Evolutionary conservation across 1,140 invertebrate genomes (phyloP), one percentile per base, ranked within the genome.

Genomic region (Temnothorax nylanderi): DNA sequence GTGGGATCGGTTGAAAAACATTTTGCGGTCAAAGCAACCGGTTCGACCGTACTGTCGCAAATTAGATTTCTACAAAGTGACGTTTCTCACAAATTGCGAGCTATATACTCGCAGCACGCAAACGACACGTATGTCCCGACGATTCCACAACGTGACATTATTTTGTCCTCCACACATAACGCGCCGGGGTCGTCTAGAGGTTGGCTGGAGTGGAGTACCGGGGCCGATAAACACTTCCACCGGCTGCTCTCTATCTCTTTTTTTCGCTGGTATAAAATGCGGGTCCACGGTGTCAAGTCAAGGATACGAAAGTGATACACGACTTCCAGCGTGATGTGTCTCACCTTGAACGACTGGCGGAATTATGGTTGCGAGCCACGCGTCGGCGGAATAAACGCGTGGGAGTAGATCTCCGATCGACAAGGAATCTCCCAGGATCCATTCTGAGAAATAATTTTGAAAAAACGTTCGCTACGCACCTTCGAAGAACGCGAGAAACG

Each of bases 291-390:
- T 88, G 89, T 88, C 67, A 77, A 81, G 89, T 86, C 90, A 88
- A 90, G 90, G 89, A 90, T 90, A 91, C 72, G n/a, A 49, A 74
- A 90, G 78, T 88, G 90, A 91, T 87, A 78, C 87, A 90, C 87
- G 87, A 86, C 72, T 88, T 88, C 74, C 87, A 90, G 78, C 81
- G 71, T 86, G 89, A 90, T 90, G 89, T 77, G 89, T 65, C 88
- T 91, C 87, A 91, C 90, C 90, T 91, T 91, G 90, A 90, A 91
- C 89, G 87, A 91, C 82, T 72, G 82, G 78, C 85, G 89, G 67
- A 89, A 84, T 90, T 91, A 91, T 85, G 87, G 67, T 82, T 85
- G 49, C 89, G 80, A 90, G 85, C 89, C 85, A 91, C 89, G 87
- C 90, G 90, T 90, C 89, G 60, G 71, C 85, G 69, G 74, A 49